Base-by-base conservation (phyloP, 2,113 vertebrate genomes). In the Oryzias javanicus region DNA sequence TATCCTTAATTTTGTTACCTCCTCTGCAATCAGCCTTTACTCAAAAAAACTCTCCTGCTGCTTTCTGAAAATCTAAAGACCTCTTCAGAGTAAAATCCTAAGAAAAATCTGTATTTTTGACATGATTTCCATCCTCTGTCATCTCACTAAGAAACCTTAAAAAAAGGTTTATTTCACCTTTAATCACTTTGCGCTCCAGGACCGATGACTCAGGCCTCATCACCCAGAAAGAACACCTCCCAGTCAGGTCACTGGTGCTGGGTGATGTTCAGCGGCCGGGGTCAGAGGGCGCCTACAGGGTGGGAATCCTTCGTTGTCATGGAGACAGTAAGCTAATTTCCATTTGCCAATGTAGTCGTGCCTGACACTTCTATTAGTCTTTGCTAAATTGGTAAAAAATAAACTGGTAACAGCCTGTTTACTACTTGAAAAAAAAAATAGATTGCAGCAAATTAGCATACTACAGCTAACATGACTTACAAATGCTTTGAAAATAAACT, bases 191-290 rank as follows among this genome's bases (percentile, higher is more conserved):
- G 6, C 3, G 13, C 25, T 13, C 6, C 79, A 99, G 97, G 97
- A 81, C 91, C 14, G 93, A 94, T 71, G 96, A 99, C 67, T 95
- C 94, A 3, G 95, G 95, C 49, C 78, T 94, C 19, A 90, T 99
- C n/a, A 94, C 94, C 49, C 94, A 96, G 65, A 98, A 97, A 81
- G 94, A 96, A 14, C 94, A 93, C 57, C 90, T 99, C 24, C 97
- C 97, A 0, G 91, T 99, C 18, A 92, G 90, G 49, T 91, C 90
- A 74, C 90, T 99, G 54, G 90, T 96, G 54, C 88, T 99, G 60
- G 94, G 96, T 42, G 95, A 98, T 67, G 82, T 92, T 40, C 89
- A 90, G 61, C 91, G 94, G 53, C 88, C 89, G 0, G 92, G 91
- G 46, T 98, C 95, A 0, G 94, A 98, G 86, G 95, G 92, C 1